These are phyloP conservation scores for Ashinkailepas kermadecensis DNA, from an alignment of 2,888 invertebrate species.

Conservation along the genomic window DNA sequence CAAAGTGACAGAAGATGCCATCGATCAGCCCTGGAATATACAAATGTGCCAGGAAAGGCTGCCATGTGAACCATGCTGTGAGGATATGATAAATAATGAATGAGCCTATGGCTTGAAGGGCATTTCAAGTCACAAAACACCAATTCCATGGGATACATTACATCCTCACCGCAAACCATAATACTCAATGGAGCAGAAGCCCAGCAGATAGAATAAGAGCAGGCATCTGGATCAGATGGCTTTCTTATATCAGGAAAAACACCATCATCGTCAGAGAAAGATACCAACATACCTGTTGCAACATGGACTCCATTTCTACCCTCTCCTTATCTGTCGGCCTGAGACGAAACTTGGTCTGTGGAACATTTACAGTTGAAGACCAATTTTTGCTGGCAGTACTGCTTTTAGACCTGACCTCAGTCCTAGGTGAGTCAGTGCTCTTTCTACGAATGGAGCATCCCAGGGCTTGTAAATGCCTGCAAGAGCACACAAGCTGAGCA, in stretches of 20 bases:
- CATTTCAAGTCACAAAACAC: no score
- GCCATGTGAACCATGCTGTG: no score
- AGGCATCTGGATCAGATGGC: no score
- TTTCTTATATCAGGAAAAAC: background rate
- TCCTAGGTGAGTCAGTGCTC: background rate
- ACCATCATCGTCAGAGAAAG: background rate
- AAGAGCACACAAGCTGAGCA: no score
- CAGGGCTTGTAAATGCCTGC: background rate
- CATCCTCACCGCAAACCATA: no score
- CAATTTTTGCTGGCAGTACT: background rate
- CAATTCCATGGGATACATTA: no score
- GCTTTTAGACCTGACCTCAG: background rate
- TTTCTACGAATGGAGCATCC: background rate
- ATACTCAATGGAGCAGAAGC: no score
- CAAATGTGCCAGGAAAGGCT: no score
- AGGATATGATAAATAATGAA: background rate
- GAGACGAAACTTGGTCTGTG: background rate
- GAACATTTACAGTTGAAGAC: conserved; percentile 16
- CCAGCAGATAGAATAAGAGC: background rate
- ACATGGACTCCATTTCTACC: background rate
- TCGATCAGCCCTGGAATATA: no score
- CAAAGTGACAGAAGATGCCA: no score
- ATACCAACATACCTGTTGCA: background rate
- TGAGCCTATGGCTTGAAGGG: no score
- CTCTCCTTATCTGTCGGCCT: background rate